phyloP scores from a whole-genome alignment of 1,140 invertebrate genomes.

The Heliconius hermathena region DNA sequence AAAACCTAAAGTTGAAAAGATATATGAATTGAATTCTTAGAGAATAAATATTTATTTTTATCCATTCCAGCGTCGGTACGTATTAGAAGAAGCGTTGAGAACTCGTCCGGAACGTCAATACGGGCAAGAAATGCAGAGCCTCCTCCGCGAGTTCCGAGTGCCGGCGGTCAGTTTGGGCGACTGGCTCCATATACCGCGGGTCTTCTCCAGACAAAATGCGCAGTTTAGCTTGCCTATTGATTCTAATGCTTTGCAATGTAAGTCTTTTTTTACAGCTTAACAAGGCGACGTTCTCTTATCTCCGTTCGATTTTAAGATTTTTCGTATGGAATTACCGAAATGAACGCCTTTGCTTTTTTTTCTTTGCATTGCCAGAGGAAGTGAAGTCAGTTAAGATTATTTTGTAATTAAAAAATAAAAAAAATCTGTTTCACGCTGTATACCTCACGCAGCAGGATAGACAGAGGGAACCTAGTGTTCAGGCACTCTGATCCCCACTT shows the following conservation, averaged over 20 bases:
- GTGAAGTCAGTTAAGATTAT: too few species aligned
- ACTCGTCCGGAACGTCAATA: slow-evolving; percentile 71
- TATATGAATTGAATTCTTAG: not conserved
- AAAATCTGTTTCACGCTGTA: too few species aligned
- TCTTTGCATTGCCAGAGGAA: too few species aligned
- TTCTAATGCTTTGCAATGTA: slow-evolving; percentile 82
- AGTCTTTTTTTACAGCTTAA: not conserved
- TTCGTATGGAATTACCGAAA: too few species aligned
- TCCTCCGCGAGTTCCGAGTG: slow-evolving; percentile 57
- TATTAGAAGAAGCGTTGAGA: slow-evolving; percentile 85
- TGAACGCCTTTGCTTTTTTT: too few species aligned
- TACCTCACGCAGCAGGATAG: too few species aligned
- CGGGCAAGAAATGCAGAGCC: slow-evolving; percentile 65
- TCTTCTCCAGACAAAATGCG: slow-evolving; percentile 85
- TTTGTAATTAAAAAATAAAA: too few species aligned
- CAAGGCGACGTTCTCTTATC: too few species aligned
- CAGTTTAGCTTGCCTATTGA: slow-evolving; percentile 86
- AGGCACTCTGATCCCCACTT: too few species aligned
- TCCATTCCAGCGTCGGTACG: slow-evolving; percentile 76
- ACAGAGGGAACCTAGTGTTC: too few species aligned
- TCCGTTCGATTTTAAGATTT: too few species aligned
- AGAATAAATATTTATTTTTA: not conserved
- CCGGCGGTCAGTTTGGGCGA: slow-evolving; percentile 75
- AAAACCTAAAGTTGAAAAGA: too few species aligned
- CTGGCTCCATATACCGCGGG: slow-evolving; percentile 83